A percentile compares a stretch with the other conserved stretches of the same genome.
Conservation (phyloP, 2,113 vertebrate species). For the Osmerus eperlanus region DNA sequence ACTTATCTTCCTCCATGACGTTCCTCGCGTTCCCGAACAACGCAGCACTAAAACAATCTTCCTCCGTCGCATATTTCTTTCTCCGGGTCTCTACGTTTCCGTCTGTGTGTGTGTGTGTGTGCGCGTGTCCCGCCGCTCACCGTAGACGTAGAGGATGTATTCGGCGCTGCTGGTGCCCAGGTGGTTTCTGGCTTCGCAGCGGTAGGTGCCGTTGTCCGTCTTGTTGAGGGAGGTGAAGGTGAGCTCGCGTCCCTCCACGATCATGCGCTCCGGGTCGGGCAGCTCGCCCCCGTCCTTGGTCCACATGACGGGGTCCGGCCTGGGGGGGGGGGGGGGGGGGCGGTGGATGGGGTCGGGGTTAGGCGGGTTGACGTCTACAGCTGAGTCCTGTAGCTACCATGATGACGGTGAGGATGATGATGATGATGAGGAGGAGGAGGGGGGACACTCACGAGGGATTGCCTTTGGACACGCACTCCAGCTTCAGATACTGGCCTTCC, state of each 20-base stretch:
- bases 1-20: conserved; percentile 61
- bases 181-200: conserved; percentile 94
- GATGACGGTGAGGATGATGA: background rate
- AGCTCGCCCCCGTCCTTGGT: conserved; percentile 94
- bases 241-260: conserved; percentile 90
- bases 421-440: background rate
- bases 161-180: conserved; percentile 93
- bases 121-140: conserved; percentile 73
- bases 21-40: conserved; percentile 50
- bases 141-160: conserved; percentile 94
- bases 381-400: too few relatives aligned
- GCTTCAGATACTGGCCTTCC: conserved; percentile 92
- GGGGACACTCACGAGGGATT: conserved; percentile 92
- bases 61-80: conserved; percentile 52
- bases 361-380: background rate
- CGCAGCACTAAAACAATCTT: conserved; percentile 59
- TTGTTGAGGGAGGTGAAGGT: conserved; percentile 96
- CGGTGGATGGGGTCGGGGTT: background rate
- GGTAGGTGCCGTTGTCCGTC: conserved; percentile 98
- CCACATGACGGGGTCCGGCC: conserved; percentile 95
- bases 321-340: conserved; percentile 47
- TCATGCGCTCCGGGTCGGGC: conserved; percentile 91
- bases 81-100: background rate
- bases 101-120: background rate
- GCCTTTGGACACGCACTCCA: conserved; percentile 96